Evolutionary conservation across 2,113 vertebrate genomes (phyloP), one percentile per base, ranked within the genome.

Genomic region (Amphiprion ocellaris): DNA sequence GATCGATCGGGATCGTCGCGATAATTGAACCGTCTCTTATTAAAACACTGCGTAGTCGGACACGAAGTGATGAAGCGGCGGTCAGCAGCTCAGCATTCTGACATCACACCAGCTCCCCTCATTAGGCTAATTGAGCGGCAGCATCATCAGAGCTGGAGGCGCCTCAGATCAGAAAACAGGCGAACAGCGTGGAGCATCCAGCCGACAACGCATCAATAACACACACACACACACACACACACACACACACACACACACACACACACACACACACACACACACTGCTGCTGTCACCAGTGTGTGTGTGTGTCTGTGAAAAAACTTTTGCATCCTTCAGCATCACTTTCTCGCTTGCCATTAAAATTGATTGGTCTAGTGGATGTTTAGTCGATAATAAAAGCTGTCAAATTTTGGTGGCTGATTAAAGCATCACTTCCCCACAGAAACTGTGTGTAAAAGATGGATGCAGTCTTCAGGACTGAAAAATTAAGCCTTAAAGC

Each of bases 1-100:
- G 77, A 87, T 83, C 69, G 46, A 77, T 68, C 53, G 41, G 61
- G n/a, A 82, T 74, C 41, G 64, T 83, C 67, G 66, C 52, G 60
- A 76, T 81, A 64, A 88, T 89, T 83, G 83, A 82, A 86, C 37
- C 60, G 54, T 84, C 50, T 67, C 71, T 84, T 73, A 82, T 88
- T 83, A 86, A 85, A 37, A 73, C 3, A 39, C 55, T 24, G 64
- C 23, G 10, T 68, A 62, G 83, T 74, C 53, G 72, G 85, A 85
- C 75, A 72, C 23, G 0, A 53, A 55, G 73, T 77, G 84, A 79
- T 82, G 74, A 84, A 74, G 79, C 62, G 8, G 33, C 33, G 33
- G 26, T 76, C 66, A 5, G 53, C 68, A n/a, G 62, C 74, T 30
- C 69, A 6, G 58, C 28, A 39, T 62, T 33, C 28, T 54, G 77